Evolutionary conservation across 2,797 vertebrate genomes (phyloP), one percentile per base, ranked within the genome.

Genomic region (Peromyscus attwateri): DNA sequence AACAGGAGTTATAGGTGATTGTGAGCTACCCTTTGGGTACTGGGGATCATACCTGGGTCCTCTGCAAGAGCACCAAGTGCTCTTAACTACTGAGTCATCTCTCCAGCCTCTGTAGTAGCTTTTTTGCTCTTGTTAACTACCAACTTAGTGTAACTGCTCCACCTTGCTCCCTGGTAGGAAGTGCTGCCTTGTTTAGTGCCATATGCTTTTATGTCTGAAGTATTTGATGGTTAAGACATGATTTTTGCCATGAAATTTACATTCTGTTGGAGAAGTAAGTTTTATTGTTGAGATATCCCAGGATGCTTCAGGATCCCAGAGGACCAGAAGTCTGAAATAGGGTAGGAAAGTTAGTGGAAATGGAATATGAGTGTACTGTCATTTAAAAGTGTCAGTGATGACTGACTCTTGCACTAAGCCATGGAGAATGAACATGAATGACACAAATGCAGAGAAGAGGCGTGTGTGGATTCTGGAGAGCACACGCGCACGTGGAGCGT

Each of bases 201-300:
- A 46, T 49, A 80, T 6, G 79, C 27, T 87, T 76, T 81, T n/a
- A 76, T 60, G 40, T 37, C 31, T 27, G 75, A 82, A n/a, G 10
- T 13, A 46, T 60, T 64, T 34, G 31, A 29, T 91, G 64, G 80
- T 73, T 87, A 87, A 92, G 70, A 77, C 11, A 46, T 60, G 80
- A 11, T 68, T 94, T n/a, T 95, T 90, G 3, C 16, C 25, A 70
- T 89, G 12, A 92, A 55, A 95, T 92, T 95, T 73, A 79, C 3
- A 68, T 79, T 93, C 19, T 80, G 0, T 3, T 49, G 8, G 88
- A 90, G 40, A 93, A 71, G 62, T 75, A 40, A 66, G 79, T 88
- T 81, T 40, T 90, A 90, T 95, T 77, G 49, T 77, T 62, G 49
- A 57, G 31, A 5, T 89, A 75, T 64, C 16, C 23, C 13, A 64